Base-by-base conservation (phyloP, 2,113 vertebrate species). In the Motacilla tschutschensis region DNA sequence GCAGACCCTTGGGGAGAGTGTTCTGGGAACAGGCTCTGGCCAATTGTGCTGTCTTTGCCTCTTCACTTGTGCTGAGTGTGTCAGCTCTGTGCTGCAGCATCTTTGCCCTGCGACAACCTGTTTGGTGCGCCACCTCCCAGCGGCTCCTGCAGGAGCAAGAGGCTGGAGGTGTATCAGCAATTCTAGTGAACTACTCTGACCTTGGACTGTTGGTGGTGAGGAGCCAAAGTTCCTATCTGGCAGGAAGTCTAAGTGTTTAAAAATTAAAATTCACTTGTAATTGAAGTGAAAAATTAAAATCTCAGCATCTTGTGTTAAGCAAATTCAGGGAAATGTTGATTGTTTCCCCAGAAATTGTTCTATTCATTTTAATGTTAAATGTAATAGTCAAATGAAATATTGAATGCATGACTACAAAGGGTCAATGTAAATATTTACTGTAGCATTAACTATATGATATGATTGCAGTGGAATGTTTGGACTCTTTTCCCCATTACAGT, bases 351-450 rank as follows among this genome's bases (percentile, higher is more conserved):
- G 24, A 84, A 87, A 44, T 60, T 44, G 12, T 87, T 74, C 41
- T 35, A 40, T 89, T 90, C 66, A 9, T 57, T 78, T 73, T 75
- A 89, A 69, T 58, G 35, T 83, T 85, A 85, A 91, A 57, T 69
- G 19, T 80, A 83, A 55, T 73, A 72, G 70, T 79, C 22, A 40
- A 48, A 83, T 63, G 87, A 74, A 92, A 75, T 87, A 87, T 20
- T 2, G n/a, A 75, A 43, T 88, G 33, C 28, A 19, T 76, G 36
- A 31, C 71, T 76, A 43, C 0, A 5, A 79, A 79, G 33, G 44
- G 86, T 85, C 81, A 91, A 36, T 80, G 62, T 92, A 93, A 94
- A 94, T 93, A 90, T 93, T 94, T 95, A 85, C 69, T 64, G 53
- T 79, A 72, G 25, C 69, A 71, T 85, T 87, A 82, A 79, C 64